These are phyloP conservation scores for Gymnoscopelus braueri DNA, from an alignment of 2,797 vertebrate genomes.

Conservation along the genomic window DNA sequence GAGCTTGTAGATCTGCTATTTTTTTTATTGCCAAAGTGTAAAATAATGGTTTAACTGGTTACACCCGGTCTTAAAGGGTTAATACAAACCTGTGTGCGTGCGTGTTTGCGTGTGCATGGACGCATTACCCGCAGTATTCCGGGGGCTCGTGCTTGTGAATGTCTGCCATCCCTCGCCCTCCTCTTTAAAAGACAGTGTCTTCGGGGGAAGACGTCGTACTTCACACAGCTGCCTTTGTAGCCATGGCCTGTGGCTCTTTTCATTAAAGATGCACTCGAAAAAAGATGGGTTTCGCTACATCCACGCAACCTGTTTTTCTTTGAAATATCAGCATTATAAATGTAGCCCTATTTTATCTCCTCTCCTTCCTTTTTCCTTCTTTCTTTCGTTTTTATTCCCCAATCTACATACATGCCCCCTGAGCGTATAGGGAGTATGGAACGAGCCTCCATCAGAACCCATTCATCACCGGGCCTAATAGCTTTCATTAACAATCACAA, in stretches of 20 bases:
- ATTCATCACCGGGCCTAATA: slow-evolving; percentile 76
- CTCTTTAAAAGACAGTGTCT: slow-evolving; percentile 31
- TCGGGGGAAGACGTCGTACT: background rate
- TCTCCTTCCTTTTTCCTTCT: background rate
- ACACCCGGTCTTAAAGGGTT: no score
- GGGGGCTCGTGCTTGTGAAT: slow-evolving; percentile 24
- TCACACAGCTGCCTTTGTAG: slow-evolving; percentile 21
- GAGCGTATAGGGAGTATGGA: slow-evolving; percentile 53
- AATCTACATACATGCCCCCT: slow-evolving; percentile 57
- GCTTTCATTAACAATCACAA: slow-evolving; percentile 80
- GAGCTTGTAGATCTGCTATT: no score
- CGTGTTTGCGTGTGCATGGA: slow-evolving; percentile 15
- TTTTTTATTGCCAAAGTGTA: no score
- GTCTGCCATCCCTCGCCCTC: slow-evolving; percentile 6
- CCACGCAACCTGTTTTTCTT: slow-evolving; percentile 25
- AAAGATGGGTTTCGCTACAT: slow-evolving; percentile 4
- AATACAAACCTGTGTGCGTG: slow-evolving; percentile 7
- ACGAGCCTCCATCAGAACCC: slow-evolving; percentile 51
- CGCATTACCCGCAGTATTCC: background rate
- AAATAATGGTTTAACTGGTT: no score
- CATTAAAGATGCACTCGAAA: slow-evolving; percentile 17
- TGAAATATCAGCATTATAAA: slow-evolving; percentile 57
- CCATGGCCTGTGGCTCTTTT: slow-evolving; percentile 8
- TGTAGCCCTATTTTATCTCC: slow-evolving; percentile 13
- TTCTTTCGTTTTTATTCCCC: slow-evolving; percentile 29